Conservation (phyloP, 1,140 invertebrate species). For the Semibalanus balanoides region DNA sequence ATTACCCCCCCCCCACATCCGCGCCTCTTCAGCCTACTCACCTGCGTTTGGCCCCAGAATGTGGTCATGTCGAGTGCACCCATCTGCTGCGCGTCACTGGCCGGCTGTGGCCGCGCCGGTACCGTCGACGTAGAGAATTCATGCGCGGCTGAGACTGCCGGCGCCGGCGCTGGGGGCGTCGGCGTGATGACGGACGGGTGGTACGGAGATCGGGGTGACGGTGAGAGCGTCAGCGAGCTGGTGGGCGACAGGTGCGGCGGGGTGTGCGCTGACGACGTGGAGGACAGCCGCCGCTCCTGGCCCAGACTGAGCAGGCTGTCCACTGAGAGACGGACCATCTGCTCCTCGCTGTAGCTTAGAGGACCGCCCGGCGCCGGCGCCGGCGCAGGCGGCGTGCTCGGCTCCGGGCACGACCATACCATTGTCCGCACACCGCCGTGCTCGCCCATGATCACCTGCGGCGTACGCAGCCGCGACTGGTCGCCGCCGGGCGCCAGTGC, state of each 20-base stretch:
- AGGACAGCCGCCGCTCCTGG: slow-evolving; percentile 31
- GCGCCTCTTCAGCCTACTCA: not conserved
- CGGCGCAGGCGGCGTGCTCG: slow-evolving; percentile 8
- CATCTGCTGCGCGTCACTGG: slow-evolving; percentile 50
- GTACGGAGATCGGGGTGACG: slow-evolving; percentile 15
- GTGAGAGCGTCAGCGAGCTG: slow-evolving; percentile 16
- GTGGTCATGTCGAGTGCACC: slow-evolving; percentile 3
- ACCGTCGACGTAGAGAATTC: slow-evolving; percentile 17
- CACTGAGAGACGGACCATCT: slow-evolving; percentile 57
- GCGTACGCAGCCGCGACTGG: slow-evolving; percentile 20
- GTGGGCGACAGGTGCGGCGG: slow-evolving; percentile 19
- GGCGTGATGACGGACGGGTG: slow-evolving; percentile 14
- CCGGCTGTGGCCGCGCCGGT: slow-evolving; percentile 21
- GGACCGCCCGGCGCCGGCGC: not conserved
- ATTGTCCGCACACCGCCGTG: slow-evolving; percentile 77
- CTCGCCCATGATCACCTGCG: slow-evolving; percentile 48
- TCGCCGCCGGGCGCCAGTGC: slow-evolving; percentile 9
- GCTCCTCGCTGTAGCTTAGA: not conserved
- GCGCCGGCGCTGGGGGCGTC: slow-evolving; percentile 13
- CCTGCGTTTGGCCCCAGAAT: slow-evolving; percentile 4
- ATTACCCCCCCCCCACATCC: no score
- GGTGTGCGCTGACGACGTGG: slow-evolving; percentile 8
- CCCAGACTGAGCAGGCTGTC: slow-evolving; percentile 66
- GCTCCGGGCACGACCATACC: slow-evolving; percentile 52
- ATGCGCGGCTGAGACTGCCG: slow-evolving; percentile 17